phyloP scores from a whole-genome alignment of 2,113 vertebrate species.

The Diglossa brunneiventris region DNA sequence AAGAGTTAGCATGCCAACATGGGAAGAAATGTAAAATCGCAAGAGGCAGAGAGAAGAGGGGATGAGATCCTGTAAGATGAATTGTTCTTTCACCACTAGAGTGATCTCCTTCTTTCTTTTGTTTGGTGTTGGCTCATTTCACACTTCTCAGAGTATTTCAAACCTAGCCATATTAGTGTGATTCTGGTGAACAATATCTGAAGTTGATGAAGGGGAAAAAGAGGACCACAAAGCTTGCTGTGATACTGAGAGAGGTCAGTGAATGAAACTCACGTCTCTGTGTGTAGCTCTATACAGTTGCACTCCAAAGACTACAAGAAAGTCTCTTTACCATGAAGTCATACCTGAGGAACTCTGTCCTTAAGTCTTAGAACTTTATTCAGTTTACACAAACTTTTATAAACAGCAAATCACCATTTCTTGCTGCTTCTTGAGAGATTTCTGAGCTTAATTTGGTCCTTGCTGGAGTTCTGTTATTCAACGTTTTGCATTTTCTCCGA shows the following conservation, averaged over 20 bases:
- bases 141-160: not conserved
- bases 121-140: not conserved
- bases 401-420: not conserved
- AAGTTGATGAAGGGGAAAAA: not conserved
- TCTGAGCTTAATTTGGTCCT: not conserved
- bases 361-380: not conserved
- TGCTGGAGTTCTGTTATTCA: not conserved
- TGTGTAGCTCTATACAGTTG: not conserved
- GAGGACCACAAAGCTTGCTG: not conserved
- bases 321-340: not conserved
- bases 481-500: not conserved
- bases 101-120: not conserved
- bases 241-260: not conserved
- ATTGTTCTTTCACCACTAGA: not conserved
- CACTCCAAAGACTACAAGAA: not conserved
- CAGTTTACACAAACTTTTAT: not conserved
- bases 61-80: not conserved
- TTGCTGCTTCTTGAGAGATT: not conserved
- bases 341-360: not conserved
- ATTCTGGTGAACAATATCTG: not conserved
- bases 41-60: not conserved
- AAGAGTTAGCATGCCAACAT: rapidly evolving
- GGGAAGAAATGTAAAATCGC: not conserved
- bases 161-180: not conserved
- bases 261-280: not conserved